These are phyloP conservation scores for Sweltsa coloradensis DNA, from an alignment of 1,140 invertebrate genomes.

Conservation along the genomic window DNA sequence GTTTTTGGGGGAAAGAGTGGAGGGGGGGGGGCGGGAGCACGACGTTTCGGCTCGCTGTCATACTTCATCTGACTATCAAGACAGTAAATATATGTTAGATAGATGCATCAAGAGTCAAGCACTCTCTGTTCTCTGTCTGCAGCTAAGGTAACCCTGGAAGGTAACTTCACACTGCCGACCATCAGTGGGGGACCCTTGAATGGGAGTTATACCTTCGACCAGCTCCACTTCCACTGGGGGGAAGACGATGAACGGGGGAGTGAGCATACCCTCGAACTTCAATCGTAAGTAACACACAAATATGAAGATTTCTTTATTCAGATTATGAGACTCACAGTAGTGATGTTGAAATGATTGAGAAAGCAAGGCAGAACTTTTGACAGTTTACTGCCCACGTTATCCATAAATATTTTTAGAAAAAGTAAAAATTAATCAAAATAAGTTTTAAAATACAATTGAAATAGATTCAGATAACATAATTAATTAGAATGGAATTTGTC, in stretches of 20 bases:
- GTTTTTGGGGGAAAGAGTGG: no score
- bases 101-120: no score
- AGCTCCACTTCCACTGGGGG: conserved; percentile 82
- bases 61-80: no score
- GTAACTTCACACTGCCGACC: conserved; percentile 23
- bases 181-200: conserved; percentile 52
- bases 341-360: background rate
- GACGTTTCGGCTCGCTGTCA: no score
- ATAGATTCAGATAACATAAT: background rate
- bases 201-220: conserved; percentile 60
- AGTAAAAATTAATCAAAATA: background rate
- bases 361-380: background rate
- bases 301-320: no score
- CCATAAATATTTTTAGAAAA: background rate
- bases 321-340: background rate
- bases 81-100: no score
- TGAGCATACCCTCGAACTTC: conserved; percentile 69
- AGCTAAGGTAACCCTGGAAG: background rate
- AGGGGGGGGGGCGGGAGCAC: no score
- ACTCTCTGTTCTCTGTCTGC: no score
- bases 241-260: conserved; percentile 66
- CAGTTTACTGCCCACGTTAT: background rate
- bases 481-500: conserved; percentile 13
- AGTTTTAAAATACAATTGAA: background rate
- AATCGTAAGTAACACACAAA: conserved; percentile 23